Base-by-base conservation (phyloP, 2,797 vertebrate species). In the Melanotaenia parkinsoni region DNA sequence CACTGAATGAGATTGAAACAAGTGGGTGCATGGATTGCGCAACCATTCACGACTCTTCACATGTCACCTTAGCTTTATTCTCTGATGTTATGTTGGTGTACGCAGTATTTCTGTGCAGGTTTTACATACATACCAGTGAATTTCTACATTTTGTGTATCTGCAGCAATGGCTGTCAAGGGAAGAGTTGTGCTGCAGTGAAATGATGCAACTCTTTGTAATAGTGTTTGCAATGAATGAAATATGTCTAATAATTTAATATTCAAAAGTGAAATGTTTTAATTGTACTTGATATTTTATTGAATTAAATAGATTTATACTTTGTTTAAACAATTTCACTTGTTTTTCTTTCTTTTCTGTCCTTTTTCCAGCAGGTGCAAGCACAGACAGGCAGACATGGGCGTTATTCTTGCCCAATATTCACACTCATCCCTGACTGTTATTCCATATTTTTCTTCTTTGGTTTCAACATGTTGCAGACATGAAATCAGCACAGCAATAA, bases 161-260 rank as follows among this genome's bases (percentile, higher is more conserved):
- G 92, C 93, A 94, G 90, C 91, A 93, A 72, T 88, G 93, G 93
- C 92, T 93, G 93, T 94, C 93, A 92, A 89, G 91, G 93, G 93
- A 93, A 94, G 94, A 94, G 92, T 95, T 95, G 93, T 93, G 92
- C 93, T 95, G 95, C 94, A 95, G 94, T 94, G 93, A 93, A 92
- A 95, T 95, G 95, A 95, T 95, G 95, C 95, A 95, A 95, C 93
- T 94, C 92, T 93, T 90, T 93, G 95, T 95, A 95, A 95, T 92
- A 95, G 89, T 94, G 90, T 93, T 94, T 93, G 89, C 91, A 93
- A 94, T 93, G 94, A 94, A 94, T 95, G 94, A 95, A 95, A 94
- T 92, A 93, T 90, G 88, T 94, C 85, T 94, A 92, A 93, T 94
- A 93, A 92, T 93, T 93, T 94, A 93, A 94, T 89, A 92, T 92